Evolutionary conservation across 2,888 invertebrate genomes (phyloP), one percentile per base, ranked within the genome.

Genomic region (Argyra leucocephala): DNA sequence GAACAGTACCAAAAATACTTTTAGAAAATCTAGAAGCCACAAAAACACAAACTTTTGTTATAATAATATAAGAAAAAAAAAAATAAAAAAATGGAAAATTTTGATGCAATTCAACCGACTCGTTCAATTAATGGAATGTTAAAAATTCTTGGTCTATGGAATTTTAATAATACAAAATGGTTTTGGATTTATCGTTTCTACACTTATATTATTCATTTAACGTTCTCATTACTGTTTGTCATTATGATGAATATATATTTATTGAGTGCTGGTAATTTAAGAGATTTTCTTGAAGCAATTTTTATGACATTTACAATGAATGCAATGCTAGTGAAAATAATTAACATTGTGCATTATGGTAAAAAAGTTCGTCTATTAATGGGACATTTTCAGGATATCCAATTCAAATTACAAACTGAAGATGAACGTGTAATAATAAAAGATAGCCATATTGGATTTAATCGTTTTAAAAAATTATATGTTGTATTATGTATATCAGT

Each of bases 241-340:
- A 48, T 48, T 5, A 18, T 48, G 18, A 48, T 48, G 48, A 48
- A 48, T 48, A 48, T 48, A 18, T 18, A 48, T 48, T 48, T 48
- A 48, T 15, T 48, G 48, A 15, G 48, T 48, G 48, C 23, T 59
- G 23, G 18, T 59, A 61, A 61, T 61, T 61, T 61, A n/a, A 6
- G 2, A 9, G 65, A 73, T 26, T 72, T 71, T 1, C 69, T 70
- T 0, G 73, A 75, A 22, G 70, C 75, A 3, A 69, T 76, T 0
- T 76, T 74, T 63, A 73, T 77, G 70, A 71, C 73, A 1, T 66
- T 76, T 3, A 73, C 76, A 0, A 73, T 76, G 63, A 66, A 69
- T 26, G 71, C 71, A 0, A 65, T 74, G 3, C 61, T 73, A 7
- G 65, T 74, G 7, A 76, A 78, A 67, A 69, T 76, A 3, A 37